Base-by-base conservation (phyloP, 2,797 vertebrate species). In the Enteromius paludinosus region DNA sequence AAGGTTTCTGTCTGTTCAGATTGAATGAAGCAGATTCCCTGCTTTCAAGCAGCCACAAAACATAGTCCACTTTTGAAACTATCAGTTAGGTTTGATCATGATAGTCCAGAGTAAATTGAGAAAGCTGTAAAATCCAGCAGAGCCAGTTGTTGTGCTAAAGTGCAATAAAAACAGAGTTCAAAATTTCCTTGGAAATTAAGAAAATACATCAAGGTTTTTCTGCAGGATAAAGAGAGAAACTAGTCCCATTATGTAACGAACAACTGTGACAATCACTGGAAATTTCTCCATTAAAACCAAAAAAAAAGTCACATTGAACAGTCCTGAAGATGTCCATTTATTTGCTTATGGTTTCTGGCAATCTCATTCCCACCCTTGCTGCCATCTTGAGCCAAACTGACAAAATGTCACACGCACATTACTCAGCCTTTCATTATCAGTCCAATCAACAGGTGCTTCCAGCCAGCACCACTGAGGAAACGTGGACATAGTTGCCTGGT, bases 401-500 rank as follows among this genome's bases (percentile, higher is more conserved):
- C 35, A 4, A 38, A 35, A 45, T 43, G 2, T 81, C 83, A 83
- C 77, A 71, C 38, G 70, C 84, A 70, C 79, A 86, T 88, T 84
- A 87, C 49, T 75, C 76, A 84, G 65, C 79, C 85, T 80, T 64
- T 43, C 54, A 43, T 68, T 72, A 83, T 38, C 69, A 87, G 89
- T 92, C 90, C 86, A 82, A 87, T 79, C 84, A 87, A 83, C 75
- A 84, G 85, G 84, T 85, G 83, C 87, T 87, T 84, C 56, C 59
- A 86, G 89, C 84, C 85, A 87, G 86, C 83, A 88, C 84, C 87
- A 86, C 88, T 90, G 56, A 38, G 41, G 90, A 62, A 86, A 87
- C 69, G 79, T 79, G 87, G 88, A 84, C 83, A 87, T 83, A 87
- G 88, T 88, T 91, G 91, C 85, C 87, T 87, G 83, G 85, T 41